Conservation (phyloP, 2,113 vertebrate species). For the Eulemur macaco region DNA sequence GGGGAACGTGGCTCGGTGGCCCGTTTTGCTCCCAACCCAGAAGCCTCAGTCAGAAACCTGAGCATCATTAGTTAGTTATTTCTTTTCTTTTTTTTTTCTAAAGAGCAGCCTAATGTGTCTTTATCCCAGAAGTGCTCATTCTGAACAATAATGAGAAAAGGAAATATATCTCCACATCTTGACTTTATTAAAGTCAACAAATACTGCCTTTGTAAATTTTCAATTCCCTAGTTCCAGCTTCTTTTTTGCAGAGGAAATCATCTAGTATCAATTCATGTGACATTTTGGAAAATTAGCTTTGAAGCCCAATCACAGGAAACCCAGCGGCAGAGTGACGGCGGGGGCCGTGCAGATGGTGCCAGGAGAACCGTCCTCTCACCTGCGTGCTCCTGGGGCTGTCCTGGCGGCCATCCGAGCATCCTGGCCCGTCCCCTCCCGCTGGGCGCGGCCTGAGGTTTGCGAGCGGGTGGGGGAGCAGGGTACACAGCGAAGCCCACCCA, state of each 20-base stretch:
- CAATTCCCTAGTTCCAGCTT: neutral
- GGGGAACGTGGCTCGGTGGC: no score
- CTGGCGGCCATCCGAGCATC: neutral
- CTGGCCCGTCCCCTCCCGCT: neutral
- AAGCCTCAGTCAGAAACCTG: neutral
- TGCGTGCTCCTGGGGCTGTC: neutral
- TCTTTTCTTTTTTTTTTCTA: neutral
- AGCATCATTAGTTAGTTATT: no score
- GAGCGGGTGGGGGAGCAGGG: neutral
- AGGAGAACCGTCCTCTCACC: neutral
- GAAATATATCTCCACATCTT: neutral
- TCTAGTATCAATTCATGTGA: neutral
- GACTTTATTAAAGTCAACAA: neutral
- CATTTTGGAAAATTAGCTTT: neutral
- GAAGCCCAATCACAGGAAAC: neutral
- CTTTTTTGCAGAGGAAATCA: neutral
- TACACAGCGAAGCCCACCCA: neutral
- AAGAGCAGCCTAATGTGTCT: neutral
- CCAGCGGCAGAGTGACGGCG: neutral
- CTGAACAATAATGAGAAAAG: conserved; percentile 33
- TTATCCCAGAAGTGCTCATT: conserved; percentile 45
- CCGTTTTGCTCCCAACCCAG: neutral
- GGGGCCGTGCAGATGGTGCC: neutral
- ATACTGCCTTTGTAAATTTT: neutral
- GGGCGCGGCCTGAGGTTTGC: neutral